Conservation (phyloP, 35 echinoderm and acorn worm genomes). For the Eucidaris tribuloides region DNA sequence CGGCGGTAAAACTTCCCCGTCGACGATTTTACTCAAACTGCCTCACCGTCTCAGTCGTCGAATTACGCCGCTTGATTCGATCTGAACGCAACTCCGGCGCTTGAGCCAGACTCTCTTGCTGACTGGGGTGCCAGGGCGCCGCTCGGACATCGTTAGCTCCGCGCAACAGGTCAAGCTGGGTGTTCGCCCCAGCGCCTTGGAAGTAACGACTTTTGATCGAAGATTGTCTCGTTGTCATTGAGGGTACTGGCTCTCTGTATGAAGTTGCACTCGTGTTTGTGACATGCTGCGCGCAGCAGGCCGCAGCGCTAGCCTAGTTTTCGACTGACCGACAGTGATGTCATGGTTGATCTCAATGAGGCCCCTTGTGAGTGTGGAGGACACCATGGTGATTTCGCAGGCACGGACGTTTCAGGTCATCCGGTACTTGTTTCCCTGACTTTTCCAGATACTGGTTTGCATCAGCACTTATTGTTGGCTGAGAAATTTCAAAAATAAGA, state of each 20-base stretch:
- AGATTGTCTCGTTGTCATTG: constrained; percentile 10
- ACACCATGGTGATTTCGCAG: too few species aligned
- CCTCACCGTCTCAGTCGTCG: constrained; percentile 95
- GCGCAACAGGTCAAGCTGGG: not conserved
- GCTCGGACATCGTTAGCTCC: not conserved
- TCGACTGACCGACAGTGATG: not conserved
- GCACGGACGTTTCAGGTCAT: too few species aligned
- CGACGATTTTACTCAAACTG: constrained; percentile 63
- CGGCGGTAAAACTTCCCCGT: not conserved
- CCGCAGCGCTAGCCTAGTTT: not conserved
- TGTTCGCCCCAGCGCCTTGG: not conserved
- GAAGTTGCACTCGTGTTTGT: not conserved
- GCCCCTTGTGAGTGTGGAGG: not conserved
- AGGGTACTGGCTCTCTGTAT: not conserved
- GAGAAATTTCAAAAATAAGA: too few species aligned
- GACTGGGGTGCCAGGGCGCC: not conserved
- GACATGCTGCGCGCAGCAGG: not conserved
- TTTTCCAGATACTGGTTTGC: too few species aligned
- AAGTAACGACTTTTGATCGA: not conserved
- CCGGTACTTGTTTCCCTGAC: too few species aligned
- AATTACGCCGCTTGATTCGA: constrained; percentile 95
- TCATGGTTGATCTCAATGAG: not conserved
- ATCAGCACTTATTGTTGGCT: too few species aligned
- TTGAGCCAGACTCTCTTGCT: constrained; percentile 59
- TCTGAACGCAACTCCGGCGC: constrained; percentile 83